Evolutionary conservation across 2,888 invertebrate genomes (phyloP).

Genomic region (Apodemia zela): DNA sequence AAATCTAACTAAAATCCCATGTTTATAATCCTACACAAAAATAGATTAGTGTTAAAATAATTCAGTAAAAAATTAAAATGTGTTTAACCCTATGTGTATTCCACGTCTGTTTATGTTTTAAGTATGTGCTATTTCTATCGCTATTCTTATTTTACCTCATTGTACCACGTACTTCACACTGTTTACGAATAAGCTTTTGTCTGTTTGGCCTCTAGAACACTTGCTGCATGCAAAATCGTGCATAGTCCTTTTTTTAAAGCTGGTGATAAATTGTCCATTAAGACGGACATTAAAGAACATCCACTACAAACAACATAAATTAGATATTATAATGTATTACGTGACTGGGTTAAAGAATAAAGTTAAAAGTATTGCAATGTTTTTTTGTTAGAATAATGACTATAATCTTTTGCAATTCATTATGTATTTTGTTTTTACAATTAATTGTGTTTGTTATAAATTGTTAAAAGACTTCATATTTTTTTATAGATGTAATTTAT

Average conservation of each 20-base stretch:
- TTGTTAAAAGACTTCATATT: too few relatives aligned
- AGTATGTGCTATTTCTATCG: conserved; percentile 21
- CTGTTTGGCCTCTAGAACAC: conserved; percentile 4
- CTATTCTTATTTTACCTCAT: conserved; percentile 23
- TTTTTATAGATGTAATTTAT: too few relatives aligned
- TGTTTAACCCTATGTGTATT: neutral
- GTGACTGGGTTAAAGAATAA: too few relatives aligned
- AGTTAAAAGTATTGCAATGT: too few relatives aligned
- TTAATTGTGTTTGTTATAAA: too few relatives aligned
- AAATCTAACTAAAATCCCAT: neutral
- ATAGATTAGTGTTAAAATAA: neutral
- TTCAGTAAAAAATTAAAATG: neutral
- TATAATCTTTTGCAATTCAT: too few relatives aligned
- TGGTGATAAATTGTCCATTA: neutral
- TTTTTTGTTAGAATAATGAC: too few relatives aligned
- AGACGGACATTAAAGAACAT: neutral
- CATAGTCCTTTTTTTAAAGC: neutral
- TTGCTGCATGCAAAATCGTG: neutral
- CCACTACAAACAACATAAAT: too few relatives aligned
- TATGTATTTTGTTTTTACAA: too few relatives aligned
- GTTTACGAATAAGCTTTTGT: conserved; percentile 9
- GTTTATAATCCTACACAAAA: neutral
- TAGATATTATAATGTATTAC: too few relatives aligned
- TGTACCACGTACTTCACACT: neutral
- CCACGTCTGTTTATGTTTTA: neutral